These are phyloP conservation scores for Deilephila elpenor DNA, from an alignment of 2,888 invertebrate species.

Conservation along the genomic window DNA sequence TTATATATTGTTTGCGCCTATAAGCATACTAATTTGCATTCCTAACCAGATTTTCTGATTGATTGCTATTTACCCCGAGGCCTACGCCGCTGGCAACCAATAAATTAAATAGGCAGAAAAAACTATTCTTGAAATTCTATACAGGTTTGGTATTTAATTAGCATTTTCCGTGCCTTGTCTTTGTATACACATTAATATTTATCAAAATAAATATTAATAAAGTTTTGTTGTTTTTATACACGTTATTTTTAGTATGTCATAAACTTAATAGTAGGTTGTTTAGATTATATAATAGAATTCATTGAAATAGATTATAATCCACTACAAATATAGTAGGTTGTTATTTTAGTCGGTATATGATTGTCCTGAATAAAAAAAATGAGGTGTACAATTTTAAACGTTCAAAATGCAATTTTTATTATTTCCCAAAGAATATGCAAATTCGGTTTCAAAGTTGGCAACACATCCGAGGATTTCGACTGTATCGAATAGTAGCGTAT, in stretches of 20 bases:
- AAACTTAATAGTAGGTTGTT: too few relatives aligned
- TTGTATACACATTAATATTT: not conserved
- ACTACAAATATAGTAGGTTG: too few relatives aligned
- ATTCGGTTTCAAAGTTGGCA: slow-evolving; percentile 13
- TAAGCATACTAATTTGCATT: not conserved
- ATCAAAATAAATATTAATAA: not conserved
- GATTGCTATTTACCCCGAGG: not conserved
- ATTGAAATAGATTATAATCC: too few relatives aligned
- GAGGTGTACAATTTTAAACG: too few relatives aligned
- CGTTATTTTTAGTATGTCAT: too few relatives aligned
- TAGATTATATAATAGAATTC: too few relatives aligned
- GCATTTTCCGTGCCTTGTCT: not conserved
- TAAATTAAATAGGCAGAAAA: not conserved
- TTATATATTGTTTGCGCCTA: too few relatives aligned
- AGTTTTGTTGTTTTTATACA: too few relatives aligned
- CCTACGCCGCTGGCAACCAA: not conserved
- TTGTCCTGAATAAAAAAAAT: too few relatives aligned
- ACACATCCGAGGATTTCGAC: slow-evolving; percentile 2
- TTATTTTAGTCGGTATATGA: too few relatives aligned
- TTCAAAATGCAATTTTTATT: not conserved
- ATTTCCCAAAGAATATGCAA: slow-evolving; percentile 8
- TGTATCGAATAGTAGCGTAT: slow-evolving; percentile 5
- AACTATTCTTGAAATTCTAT: not conserved
- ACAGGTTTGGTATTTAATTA: not conserved
- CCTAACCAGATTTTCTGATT: not conserved